phyloP scores from a whole-genome alignment of 2,888 invertebrate species.

The Nasonia oneida region DNA sequence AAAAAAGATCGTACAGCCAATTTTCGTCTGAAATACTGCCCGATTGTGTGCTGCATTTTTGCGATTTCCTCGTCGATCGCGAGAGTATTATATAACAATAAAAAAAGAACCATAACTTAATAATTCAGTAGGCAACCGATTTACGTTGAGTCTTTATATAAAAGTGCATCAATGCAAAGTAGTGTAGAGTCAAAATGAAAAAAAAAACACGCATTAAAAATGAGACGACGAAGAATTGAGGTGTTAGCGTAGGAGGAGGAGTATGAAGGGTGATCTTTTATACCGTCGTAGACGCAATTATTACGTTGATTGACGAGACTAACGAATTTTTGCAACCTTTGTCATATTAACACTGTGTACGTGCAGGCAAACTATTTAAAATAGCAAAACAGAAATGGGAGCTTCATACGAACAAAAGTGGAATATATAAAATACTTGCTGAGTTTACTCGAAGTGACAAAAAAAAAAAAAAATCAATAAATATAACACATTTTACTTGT shows the following conservation, averaged over 20 bases:
- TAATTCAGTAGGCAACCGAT: background rate
- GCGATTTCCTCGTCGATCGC: conserved; percentile 48
- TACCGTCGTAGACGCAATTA: conserved; percentile 64
- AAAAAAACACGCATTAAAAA: background rate
- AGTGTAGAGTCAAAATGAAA: conserved; percentile 1
- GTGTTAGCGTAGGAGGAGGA: too few relatives aligned
- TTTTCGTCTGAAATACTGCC: conserved; percentile 46
- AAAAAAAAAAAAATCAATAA: conserved; percentile 51
- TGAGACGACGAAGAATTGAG: background rate
- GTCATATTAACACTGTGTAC: conserved; percentile 65
- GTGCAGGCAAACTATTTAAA: conserved; percentile 65
- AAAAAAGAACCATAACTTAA: background rate
- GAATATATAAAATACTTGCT: conserved; percentile 67
- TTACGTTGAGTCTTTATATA: conserved; percentile 1
- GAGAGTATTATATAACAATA: conserved; percentile 5
- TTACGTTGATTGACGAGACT: conserved; percentile 58
- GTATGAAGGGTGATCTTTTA: conserved; percentile 58
- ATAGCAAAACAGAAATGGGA: conserved; percentile 60
- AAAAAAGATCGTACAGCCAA: conserved; percentile 15
- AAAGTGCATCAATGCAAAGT: conserved; percentile 31
- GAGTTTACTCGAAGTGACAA: conserved; percentile 66
- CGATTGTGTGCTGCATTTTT: conserved; percentile 43
- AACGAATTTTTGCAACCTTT: conserved; percentile 67
- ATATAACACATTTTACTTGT: conserved; percentile 48
- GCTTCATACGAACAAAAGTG: conserved; percentile 67